Evolutionary conservation across 2,113 vertebrate genomes (phyloP), one percentile per base, ranked within the genome.

Genomic region (Stegastes partitus): DNA sequence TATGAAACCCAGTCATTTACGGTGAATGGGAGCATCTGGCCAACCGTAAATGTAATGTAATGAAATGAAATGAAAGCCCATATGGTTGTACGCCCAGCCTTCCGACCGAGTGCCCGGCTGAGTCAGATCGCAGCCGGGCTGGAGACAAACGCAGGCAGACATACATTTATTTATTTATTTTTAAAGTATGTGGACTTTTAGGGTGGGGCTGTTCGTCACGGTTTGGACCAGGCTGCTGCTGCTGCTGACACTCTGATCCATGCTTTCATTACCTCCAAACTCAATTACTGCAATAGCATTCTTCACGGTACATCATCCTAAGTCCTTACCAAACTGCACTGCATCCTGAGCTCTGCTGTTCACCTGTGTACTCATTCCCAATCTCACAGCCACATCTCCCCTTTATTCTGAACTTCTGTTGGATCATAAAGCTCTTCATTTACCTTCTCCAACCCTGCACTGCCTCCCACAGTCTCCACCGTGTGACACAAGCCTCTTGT

Each of bases 21-120:
- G 72, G 83, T 89, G 87, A 93, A 90, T 79, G 82, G 89, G 76
- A 92, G 89, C 90, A 90, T 92, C 88, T 94, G 93, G 89, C 58
- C 55, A 81, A 80, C 83, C 58, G 70, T 91, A 90, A 91, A 91
- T 79, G 85, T 87, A 91, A 92, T 89, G 72, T 86, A 87, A 92
- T 88, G 82, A 89, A 91, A 90, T 86, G 77, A 83, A 87, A 91
- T 85, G 78, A 90, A 92, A 86, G 80, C 54, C 75, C 81, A 66
- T 73, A 85, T 79, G 81, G 87, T 68, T 66, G 66, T 22, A 56
- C 61, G 59, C 37, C 10, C 63, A 26, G 47, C 70, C 65, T 44
- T 71, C 51, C 21, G 19, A 39, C 47, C 19, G 21, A 25, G 22
- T 72, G 79, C 61, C 53, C 69, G 85, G 80, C 73, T 65, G 5